Conservation (phyloP, 1,140 invertebrate species). For the Drosophila bocqueti region DNA sequence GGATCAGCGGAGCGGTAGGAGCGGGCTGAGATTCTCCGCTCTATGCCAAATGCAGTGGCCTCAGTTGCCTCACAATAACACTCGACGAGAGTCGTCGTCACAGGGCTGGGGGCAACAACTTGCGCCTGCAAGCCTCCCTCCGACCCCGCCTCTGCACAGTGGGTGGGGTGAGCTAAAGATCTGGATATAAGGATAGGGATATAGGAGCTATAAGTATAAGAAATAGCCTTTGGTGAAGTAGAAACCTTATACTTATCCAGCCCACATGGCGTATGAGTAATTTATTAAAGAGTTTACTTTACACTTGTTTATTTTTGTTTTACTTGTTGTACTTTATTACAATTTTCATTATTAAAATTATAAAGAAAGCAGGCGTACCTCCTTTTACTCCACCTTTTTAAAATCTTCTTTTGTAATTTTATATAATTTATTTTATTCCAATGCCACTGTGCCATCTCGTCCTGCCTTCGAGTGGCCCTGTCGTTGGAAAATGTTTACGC, state of each 20-base stretch:
- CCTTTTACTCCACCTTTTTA: too few species aligned
- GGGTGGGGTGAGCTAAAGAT: not conserved
- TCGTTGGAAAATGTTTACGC: slow-evolving; percentile 52
- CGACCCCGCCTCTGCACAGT: slow-evolving; percentile 17
- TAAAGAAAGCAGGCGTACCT: not conserved
- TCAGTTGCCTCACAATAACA: slow-evolving; percentile 39
- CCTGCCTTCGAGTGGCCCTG: slow-evolving; percentile 36
- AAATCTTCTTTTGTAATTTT: not conserved
- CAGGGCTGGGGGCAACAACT: slow-evolving; percentile 68
- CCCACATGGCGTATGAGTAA: slow-evolving; percentile 1
- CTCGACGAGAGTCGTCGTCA: slow-evolving; percentile 62
- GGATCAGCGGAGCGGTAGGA: slow-evolving; percentile 27
- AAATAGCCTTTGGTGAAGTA: not conserved
- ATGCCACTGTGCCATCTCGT: slow-evolving; percentile 17
- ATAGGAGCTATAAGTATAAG: not conserved
- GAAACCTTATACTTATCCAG: too few species aligned
- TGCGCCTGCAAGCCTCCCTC: slow-evolving; percentile 25
- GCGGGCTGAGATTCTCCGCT: slow-evolving; percentile 40
- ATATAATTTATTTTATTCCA: not conserved
- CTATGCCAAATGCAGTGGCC: slow-evolving; percentile 75
- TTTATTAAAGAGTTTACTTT: not conserved
- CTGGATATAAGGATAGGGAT: too few species aligned
- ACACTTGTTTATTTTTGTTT: too few species aligned
- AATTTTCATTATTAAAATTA: not conserved
- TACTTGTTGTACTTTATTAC: not conserved